Conservation (phyloP, 2,888 invertebrate genomes). For the Apodemia hepburni region DNA sequence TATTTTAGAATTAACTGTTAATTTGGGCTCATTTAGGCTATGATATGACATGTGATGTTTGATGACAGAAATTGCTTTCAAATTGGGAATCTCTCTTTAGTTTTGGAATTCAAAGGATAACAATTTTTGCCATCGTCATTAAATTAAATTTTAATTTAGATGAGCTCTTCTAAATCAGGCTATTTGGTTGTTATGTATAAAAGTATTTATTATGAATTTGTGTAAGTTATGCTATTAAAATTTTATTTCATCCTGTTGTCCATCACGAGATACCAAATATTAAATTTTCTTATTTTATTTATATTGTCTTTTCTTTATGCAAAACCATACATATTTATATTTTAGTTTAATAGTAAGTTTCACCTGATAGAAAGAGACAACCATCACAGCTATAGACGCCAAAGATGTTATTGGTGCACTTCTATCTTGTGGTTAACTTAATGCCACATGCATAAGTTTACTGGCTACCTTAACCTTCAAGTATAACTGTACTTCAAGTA, state of each 20-base stretch:
- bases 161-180: background rate
- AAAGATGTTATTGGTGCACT: too few relatives aligned
- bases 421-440: too few relatives aligned
- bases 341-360: too few relatives aligned
- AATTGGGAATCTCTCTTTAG: background rate
- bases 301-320: background rate
- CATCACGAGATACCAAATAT: constrained; percentile 11
- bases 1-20: background rate
- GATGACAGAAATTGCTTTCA: background rate
- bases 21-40: background rate
- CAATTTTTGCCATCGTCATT: background rate
- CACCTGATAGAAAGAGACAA: too few relatives aligned
- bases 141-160: background rate
- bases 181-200: background rate
- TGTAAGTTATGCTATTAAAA: background rate
- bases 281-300: constrained; percentile 9
- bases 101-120: background rate
- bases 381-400: too few relatives aligned
- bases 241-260: constrained; percentile 2
- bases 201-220: background rate
- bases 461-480: too few relatives aligned
- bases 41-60: background rate
- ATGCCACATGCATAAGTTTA: too few relatives aligned
- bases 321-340: background rate
- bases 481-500: too few relatives aligned